Evolutionary conservation across 2,113 vertebrate genomes (phyloP).

Genomic region (Buteo buteo): DNA sequence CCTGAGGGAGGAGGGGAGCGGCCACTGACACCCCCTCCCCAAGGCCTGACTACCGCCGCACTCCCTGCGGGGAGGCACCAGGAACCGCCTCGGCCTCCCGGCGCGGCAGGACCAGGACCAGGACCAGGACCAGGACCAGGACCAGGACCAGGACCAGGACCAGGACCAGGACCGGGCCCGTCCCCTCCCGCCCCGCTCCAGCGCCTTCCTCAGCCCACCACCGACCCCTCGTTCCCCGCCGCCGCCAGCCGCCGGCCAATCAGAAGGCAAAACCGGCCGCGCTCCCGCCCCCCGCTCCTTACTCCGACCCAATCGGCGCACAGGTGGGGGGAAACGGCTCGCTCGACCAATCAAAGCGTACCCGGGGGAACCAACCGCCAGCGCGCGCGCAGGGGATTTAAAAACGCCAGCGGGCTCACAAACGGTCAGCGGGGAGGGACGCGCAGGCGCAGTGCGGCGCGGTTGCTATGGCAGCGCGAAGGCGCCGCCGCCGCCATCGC

Average conservation of each 20-base stretch:
- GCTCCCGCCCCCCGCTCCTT: accelerated
- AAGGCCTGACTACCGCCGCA: not conserved
- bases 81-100: no score
- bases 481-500: no score
- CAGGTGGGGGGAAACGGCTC: accelerated
- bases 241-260: not conserved
- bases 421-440: not conserved
- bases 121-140: no score
- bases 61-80: not conserved
- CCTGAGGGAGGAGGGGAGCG: accelerated
- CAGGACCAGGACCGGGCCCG: no score
- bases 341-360: not conserved
- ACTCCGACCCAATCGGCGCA: accelerated
- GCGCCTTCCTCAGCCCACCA: no score
- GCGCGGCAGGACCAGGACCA: not conserved
- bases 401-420: not conserved
- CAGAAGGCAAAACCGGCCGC: accelerated
- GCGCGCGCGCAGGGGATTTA: slow-evolving; percentile 39
- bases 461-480: not conserved
- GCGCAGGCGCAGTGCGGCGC: not conserved
- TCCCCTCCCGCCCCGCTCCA: not conserved
- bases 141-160: no score
- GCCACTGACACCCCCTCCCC: accelerated
- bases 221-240: no score
- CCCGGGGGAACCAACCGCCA: not conserved